Conservation (phyloP, 2,888 invertebrate species). For the Idaea biselata region DNA sequence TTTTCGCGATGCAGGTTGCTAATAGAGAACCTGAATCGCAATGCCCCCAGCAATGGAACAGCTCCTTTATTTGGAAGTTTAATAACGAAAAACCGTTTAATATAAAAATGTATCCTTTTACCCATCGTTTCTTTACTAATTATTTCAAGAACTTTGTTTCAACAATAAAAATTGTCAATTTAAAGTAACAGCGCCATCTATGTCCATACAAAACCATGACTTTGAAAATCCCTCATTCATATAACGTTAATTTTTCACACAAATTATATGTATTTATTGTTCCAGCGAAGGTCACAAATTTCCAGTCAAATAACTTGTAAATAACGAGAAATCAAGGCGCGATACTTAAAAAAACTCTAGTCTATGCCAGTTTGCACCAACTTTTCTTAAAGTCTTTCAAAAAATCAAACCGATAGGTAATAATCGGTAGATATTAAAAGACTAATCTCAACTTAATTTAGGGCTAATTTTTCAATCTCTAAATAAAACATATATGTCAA, state of each 20-base stretch:
- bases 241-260: not conserved
- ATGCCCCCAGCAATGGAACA: too few relatives aligned
- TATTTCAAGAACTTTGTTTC: too few relatives aligned
- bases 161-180: not conserved
- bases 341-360: constrained; percentile 74
- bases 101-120: too few relatives aligned
- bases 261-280: constrained; percentile 19
- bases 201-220: not conserved
- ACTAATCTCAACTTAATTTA: too few relatives aligned
- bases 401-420: not conserved
- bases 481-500: too few relatives aligned
- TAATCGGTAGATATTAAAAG: too few relatives aligned
- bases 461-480: too few relatives aligned
- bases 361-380: constrained; percentile 29
- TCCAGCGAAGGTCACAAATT: constrained; percentile 59
- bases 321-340: constrained; percentile 66
- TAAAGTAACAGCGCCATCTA: not conserved
- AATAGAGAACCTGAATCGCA: too few relatives aligned
- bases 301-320: constrained; percentile 50
- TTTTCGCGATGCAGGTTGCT: too few relatives aligned
- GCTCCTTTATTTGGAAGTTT: too few relatives aligned
- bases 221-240: not conserved
- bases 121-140: too few relatives aligned
- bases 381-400: not conserved
- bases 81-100: too few relatives aligned